phyloP scores from a whole-genome alignment of 2,113 vertebrate species.

The Thomomys bottae region DNA sequence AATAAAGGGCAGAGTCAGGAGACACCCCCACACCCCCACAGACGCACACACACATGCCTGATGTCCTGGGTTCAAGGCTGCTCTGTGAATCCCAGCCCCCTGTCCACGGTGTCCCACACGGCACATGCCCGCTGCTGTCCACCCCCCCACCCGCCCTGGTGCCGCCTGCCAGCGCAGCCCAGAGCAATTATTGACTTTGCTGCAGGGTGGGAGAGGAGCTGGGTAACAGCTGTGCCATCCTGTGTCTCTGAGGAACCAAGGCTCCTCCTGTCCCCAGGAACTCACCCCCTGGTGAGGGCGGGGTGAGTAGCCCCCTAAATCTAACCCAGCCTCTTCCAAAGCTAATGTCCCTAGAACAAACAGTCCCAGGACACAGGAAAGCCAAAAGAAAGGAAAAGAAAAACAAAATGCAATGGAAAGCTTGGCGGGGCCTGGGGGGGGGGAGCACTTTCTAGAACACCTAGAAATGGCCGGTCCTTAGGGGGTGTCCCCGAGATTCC shows the following conservation, averaged over 20 bases:
- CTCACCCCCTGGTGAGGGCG: too few species aligned
- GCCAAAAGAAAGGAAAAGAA: neutral
- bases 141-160: neutral
- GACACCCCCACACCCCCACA: neutral
- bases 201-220: constrained; percentile 72
- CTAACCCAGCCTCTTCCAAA: too few species aligned
- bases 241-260: constrained; percentile 47
- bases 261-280: too few species aligned
- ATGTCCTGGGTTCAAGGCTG: too few species aligned
- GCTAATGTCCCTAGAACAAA: too few species aligned
- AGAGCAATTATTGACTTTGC: constrained; percentile 82
- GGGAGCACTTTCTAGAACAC: neutral
- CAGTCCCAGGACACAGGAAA: neutral
- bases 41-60: too few species aligned
- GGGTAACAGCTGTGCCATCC: constrained; percentile 50
- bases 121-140: too few species aligned
- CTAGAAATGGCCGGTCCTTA: neutral
- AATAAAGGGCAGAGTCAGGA: neutral
- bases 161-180: constrained; percentile 72
- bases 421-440: neutral
- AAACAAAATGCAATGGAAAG: too few species aligned
- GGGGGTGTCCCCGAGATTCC: neutral
- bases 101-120: too few species aligned
- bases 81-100: too few species aligned
- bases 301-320: constrained; percentile 51